Evolutionary conservation across 2,113 vertebrate genomes (phyloP).

Genomic region (Burhinus oedicnemus): DNA sequence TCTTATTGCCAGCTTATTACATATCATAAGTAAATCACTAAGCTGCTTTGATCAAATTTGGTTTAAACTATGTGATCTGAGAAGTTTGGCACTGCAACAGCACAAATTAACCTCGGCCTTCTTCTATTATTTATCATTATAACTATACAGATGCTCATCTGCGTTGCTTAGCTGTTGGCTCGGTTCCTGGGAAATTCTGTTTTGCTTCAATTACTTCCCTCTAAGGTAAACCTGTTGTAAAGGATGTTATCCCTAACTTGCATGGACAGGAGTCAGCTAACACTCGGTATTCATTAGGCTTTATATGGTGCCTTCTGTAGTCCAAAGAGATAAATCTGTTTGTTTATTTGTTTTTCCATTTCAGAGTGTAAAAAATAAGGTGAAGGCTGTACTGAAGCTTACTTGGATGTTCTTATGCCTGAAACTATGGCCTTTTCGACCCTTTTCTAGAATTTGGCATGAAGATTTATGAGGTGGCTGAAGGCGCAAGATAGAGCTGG

Average conservation of each 20-base stretch:
- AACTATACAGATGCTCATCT: not conserved
- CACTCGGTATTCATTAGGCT: rapidly evolving
- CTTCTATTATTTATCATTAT: not conserved
- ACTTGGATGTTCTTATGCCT: not conserved
- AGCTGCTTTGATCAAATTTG: not conserved
- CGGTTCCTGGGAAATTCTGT: not conserved
- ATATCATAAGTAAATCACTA: not conserved
- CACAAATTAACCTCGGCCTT: rapidly evolving
- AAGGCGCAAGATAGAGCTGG: not conserved
- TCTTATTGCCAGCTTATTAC: not conserved
- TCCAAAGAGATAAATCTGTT: not conserved
- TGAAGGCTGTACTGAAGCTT: not conserved
- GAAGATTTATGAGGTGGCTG: not conserved
- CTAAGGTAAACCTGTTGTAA: not conserved
- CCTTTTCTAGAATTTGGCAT: not conserved
- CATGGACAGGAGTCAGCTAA: not conserved
- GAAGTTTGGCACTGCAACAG: not conserved
- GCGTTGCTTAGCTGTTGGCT: not conserved
- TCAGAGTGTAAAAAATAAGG: not conserved
- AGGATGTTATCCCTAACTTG: not conserved
- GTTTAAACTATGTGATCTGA: not conserved
- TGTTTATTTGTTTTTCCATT: not conserved
- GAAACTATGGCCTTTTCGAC: not conserved
- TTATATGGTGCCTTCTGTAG: not conserved
- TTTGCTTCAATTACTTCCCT: not conserved